Conservation (phyloP, 64 coral and sea anemone species). For the Actinia tenebrosa region DNA sequence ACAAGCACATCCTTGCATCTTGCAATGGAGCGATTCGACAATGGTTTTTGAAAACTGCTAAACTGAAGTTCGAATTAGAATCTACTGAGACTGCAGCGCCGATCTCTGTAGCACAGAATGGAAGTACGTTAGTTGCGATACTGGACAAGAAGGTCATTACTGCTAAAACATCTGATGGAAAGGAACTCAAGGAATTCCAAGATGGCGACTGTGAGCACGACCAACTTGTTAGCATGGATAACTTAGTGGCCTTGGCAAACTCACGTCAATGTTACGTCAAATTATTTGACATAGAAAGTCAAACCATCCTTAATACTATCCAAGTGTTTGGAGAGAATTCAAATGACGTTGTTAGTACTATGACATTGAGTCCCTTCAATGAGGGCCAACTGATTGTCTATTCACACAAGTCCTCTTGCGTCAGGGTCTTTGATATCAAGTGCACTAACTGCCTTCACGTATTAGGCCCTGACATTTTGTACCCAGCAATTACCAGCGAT, state of each 20-base stretch:
- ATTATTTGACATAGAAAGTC: conserved; percentile 68
- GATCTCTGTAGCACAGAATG: conserved; percentile 44
- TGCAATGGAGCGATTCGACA: conserved; percentile 64
- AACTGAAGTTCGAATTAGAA: conserved; percentile 53
- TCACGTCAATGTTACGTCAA: conserved; percentile 45
- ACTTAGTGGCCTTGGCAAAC: conserved; percentile 73
- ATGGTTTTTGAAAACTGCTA: conserved; percentile 71
- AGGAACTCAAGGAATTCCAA: conserved; percentile 46
- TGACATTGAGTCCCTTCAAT: conserved; percentile 78
- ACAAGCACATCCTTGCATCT: conserved; percentile 64
- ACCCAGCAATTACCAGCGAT: conserved; percentile 70
- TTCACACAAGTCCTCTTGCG: conserved; percentile 63
- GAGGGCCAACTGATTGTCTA: conserved; percentile 78
- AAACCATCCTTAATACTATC: conserved; percentile 48
- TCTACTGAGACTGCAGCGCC: conserved; percentile 48
- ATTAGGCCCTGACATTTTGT: conserved; percentile 84
- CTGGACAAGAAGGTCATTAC: conserved; percentile 51
- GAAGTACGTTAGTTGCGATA: conserved; percentile 60
- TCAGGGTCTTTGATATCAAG: conserved; percentile 77
- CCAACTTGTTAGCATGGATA: conserved; percentile 56
- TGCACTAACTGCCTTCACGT: conserved; percentile 82
- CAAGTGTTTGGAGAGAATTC: conserved; percentile 67
- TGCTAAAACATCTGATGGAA: conserved; percentile 57
- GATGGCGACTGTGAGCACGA: conserved; percentile 67
- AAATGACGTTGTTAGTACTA: conserved; percentile 51